Base-by-base conservation (phyloP, 2,888 invertebrate species). In the Cordilura impudica region DNA sequence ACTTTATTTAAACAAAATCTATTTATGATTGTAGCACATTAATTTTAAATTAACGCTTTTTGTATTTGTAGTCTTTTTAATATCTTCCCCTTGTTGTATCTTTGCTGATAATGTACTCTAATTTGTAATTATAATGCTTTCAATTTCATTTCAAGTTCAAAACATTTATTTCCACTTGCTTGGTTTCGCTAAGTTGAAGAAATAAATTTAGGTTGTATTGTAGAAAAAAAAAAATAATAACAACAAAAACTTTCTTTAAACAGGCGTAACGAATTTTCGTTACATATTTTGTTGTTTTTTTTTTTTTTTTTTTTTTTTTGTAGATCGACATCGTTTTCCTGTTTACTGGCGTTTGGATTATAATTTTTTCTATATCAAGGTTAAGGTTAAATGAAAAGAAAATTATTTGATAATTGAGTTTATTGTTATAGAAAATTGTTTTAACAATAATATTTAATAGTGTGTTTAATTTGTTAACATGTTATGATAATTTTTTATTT, bases 31-130 rank as follows among this genome's bases (percentile, higher is more conserved):
- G 83, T 39, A 82, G 82, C 81, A 84, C 86, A 86, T 87, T 86
- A 86, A 87, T 86, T 87, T 86, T 84, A 87, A 86, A 86, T 87
- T 87, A 86, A 83, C 87, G 83, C 86, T 83, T 83, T 85, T 84
- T 84, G 10, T 39, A n/a, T 39, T 4, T n/a, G 2, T 4, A n/a
- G n/a, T n/a, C n/a, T 39, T 39, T n/a, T 39, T 39, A 5, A n/a
- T 39, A 12, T 39, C 4, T 39, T 31, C 29, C 29, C 35, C 12
- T 4, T n/a, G 12, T 2, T 39, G 12, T 39, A 5, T n/a, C 12
- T n/a, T 39, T 8, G 2, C n/a, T 2, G 10, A 6, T 54, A 45
- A 39, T 23, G 14, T 71, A 29, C 8, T 63, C 49, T 56, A 75
- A 61, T 74, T 77, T 63, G 7, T 21, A 67, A 51, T 77, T 70